Base-by-base conservation (phyloP, 2,888 invertebrate species). In the Germaria angustata region DNA sequence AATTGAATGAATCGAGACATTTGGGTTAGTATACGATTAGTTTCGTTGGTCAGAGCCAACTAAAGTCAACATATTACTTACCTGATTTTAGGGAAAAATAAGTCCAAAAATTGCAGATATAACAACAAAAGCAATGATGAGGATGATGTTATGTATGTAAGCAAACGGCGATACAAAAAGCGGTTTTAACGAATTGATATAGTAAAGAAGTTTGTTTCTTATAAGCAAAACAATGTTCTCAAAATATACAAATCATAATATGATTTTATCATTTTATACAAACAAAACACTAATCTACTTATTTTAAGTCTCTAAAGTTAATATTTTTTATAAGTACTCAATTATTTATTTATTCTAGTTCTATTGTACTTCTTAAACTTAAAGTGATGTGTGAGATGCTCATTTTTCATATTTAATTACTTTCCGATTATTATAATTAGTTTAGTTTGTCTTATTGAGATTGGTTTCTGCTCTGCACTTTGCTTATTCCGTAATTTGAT, bases 371-470 rank as follows among this genome's bases (percentile, higher is more conserved):
- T 49, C 53, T 57, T 76, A 79, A 69, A 49, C 63, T 46, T 75
- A 75, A 73, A 65, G 79, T 85, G 81, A 85, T 84, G 81, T 76
- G 63, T 85, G 85, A 85, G 84, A 85, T 82, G 80, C 84, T 84
- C 80, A 49, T 66, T 65, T 75, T 46, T 17, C 36, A 28, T 63
- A 59, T 65, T 69, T 61, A 24, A 39, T 57, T 63, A 4, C 44
- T 65, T 44, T 61, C 24, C 17, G 36, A 13, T 34, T 73, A 15
- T 49, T 32, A 61, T 39, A 34, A 49, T 61, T 39, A 9, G 22
- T 61, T 65, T 78, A 63, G 32, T 75, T 81, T 82, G 63, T 61
- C 46, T 34, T 68, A 57, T 59, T 20, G 69, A 44, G 20, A 36
- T 63, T 36, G n/a, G 34, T 44, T 46, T 77, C 44, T 73, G 57